A percentile compares a stretch with the other conserved stretches of the same genome.
These are phyloP conservation scores for Caranx ignobilis DNA, from an alignment of 2,113 vertebrate species.

Conservation along the genomic window DNA sequence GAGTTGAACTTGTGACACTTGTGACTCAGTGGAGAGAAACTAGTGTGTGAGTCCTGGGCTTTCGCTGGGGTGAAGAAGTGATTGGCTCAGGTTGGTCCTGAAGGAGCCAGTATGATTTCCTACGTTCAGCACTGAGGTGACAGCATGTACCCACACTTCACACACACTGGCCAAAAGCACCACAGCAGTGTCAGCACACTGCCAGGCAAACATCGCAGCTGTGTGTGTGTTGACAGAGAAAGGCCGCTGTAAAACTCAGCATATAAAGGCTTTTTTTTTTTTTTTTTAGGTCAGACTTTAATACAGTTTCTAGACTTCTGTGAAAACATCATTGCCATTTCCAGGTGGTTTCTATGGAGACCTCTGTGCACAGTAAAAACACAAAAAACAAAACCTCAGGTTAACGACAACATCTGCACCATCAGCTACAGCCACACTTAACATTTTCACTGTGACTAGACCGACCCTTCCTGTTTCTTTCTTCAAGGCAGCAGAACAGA, in stretches of 20 bases:
- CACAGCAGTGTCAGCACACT: constrained; percentile 18
- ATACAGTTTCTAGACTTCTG: background rate
- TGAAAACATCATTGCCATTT: background rate
- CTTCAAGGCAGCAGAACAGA: background rate
- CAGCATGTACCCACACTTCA: constrained; percentile 57
- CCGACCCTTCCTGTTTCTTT: background rate
- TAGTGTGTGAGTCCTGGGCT: background rate
- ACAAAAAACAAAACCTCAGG: background rate
- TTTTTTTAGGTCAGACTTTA: too few relatives aligned
- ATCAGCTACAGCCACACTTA: too few relatives aligned
- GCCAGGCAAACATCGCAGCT: background rate
- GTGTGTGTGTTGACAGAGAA: background rate
- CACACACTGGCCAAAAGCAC: constrained; percentile 27
- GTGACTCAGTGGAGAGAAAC: background rate
- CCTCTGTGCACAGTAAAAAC: too few relatives aligned
- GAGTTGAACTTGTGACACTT: background rate
- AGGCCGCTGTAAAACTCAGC: background rate
- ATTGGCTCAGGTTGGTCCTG: background rate
- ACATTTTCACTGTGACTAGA: too few relatives aligned
- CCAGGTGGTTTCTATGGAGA: background rate
- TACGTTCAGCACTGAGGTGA: constrained; percentile 27
- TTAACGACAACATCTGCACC: background rate
- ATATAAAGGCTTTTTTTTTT: background rate
- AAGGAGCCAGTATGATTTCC: background rate
- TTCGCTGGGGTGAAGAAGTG: background rate